These are phyloP conservation scores for Bombus terrestris DNA, from an alignment of 1,140 invertebrate genomes.

Conservation along the genomic window DNA sequence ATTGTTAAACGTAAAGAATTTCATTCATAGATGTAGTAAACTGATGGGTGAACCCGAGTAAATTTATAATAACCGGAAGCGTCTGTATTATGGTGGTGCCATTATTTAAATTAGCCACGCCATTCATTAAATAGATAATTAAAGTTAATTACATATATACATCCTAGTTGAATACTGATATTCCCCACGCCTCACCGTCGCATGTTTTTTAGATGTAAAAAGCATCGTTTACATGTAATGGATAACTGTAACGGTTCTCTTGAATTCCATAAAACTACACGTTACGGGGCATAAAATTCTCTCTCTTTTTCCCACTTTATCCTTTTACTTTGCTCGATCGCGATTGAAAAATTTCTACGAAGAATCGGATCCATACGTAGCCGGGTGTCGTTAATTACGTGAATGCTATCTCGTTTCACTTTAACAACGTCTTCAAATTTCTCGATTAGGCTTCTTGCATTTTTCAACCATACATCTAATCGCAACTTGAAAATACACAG, in stretches of 20 bases:
- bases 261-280: constrained; percentile 31
- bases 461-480: background rate
- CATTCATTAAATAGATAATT: constrained; percentile 56
- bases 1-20: background rate
- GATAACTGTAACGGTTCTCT: constrained; percentile 46
- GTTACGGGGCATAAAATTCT: constrained; percentile 31
- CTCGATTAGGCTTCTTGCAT: background rate
- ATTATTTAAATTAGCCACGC: constrained; percentile 54
- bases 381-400: background rate
- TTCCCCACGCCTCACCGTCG: constrained; percentile 31
- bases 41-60: constrained; percentile 37
- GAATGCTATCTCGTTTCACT: background rate
- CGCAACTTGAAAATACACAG: background rate
- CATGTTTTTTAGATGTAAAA: constrained; percentile 52
- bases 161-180: constrained; percentile 44
- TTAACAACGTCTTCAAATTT: no score
- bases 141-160: constrained; percentile 44
- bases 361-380: background rate
- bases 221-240: constrained; percentile 28
- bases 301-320: background rate
- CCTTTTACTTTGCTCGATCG: background rate
- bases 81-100: constrained; percentile 22
- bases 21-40: constrained; percentile 40
- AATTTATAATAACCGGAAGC: constrained; percentile 67
- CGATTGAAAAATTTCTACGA: background rate